Evolutionary conservation across 2,888 invertebrate species (phyloP).

Genomic region (Sphaerophoria taeniata): DNA sequence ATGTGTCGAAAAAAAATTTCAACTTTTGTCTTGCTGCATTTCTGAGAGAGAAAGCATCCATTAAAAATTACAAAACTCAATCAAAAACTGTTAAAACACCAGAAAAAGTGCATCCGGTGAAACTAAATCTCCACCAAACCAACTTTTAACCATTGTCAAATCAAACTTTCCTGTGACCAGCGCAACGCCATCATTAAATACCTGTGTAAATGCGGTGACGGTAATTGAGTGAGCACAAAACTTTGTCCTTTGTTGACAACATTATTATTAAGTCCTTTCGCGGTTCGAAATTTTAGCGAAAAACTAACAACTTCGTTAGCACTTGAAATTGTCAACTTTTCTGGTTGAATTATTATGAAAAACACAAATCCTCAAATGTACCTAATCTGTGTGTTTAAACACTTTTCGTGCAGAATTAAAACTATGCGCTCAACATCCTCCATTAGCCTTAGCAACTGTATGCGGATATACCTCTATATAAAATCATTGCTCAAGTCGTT

Average conservation of each 20-base stretch:
- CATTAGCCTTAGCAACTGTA: too few species aligned
- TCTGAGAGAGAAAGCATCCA: neutral
- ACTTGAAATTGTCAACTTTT: conserved; percentile 52
- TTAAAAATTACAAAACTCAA: neutral
- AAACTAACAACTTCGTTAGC: conserved; percentile 55
- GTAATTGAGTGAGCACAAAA: conserved; percentile 68
- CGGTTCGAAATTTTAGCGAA: neutral
- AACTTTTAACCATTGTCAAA: conserved; percentile 35
- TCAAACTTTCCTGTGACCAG: conserved; percentile 57
- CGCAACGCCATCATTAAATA: conserved; percentile 44
- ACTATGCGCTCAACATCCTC: conserved; percentile 50
- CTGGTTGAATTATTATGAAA: conserved; percentile 51
- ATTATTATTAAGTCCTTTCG: conserved; percentile 43
- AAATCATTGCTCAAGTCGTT: conserved; percentile 30
- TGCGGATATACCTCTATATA: too few species aligned
- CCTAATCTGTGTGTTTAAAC: conserved; percentile 74
- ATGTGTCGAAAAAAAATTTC: neutral
- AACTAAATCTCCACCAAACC: neutral
- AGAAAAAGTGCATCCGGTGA: conserved; percentile 4
- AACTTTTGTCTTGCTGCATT: neutral
- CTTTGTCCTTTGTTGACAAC: conserved; percentile 60
- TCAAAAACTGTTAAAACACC: conserved; percentile 19
- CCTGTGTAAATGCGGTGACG: conserved; percentile 45
- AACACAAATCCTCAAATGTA: conserved; percentile 26
- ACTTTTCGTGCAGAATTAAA: conserved; percentile 63